Conservation (phyloP, 2,888 invertebrate genomes). For the Drosophila peninsularis region DNA sequence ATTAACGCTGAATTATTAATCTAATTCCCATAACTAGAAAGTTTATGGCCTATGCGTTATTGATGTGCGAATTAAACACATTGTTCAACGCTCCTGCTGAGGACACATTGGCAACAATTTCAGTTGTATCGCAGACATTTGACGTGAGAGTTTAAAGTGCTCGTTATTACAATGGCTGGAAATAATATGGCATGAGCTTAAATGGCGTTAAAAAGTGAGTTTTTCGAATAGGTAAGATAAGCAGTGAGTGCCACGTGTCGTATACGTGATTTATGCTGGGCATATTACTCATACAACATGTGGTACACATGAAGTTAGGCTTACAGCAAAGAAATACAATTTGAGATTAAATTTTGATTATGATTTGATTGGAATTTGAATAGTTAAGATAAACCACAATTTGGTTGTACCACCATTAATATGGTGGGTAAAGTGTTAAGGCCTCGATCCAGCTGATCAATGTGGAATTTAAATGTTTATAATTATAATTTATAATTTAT, state of each 20-base stretch:
- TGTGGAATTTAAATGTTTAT: too few relatives aligned
- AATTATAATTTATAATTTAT: too few relatives aligned
- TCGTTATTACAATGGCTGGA: neutral
- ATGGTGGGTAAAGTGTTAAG: too few relatives aligned
- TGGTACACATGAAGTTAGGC: neutral
- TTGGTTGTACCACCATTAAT: too few relatives aligned
- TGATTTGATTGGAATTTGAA: too few relatives aligned
- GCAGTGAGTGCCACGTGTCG: neutral
- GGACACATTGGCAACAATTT: neutral
- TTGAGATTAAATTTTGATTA: neutral
- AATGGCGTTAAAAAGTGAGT: constrained; percentile 2
- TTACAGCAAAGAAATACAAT: too few relatives aligned
- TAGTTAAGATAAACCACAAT: too few relatives aligned
- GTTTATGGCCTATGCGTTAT: constrained; percentile 20
- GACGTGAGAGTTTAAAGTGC: neutral
- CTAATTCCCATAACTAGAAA: constrained; percentile 2
- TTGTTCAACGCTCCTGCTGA: neutral
- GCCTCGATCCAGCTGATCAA: too few relatives aligned
- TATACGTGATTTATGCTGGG: too few relatives aligned
- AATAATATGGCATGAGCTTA: neutral
- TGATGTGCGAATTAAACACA: constrained; percentile 6
- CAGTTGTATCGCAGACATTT: neutral
- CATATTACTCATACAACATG: too few relatives aligned
- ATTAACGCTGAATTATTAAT: constrained; percentile 1
- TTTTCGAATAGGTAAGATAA: neutral